A percentile compares a stretch with the other conserved stretches of the same genome.
Evolutionary conservation across 2,888 invertebrate genomes (phyloP).

Genomic region (Tinea pellionella): DNA sequence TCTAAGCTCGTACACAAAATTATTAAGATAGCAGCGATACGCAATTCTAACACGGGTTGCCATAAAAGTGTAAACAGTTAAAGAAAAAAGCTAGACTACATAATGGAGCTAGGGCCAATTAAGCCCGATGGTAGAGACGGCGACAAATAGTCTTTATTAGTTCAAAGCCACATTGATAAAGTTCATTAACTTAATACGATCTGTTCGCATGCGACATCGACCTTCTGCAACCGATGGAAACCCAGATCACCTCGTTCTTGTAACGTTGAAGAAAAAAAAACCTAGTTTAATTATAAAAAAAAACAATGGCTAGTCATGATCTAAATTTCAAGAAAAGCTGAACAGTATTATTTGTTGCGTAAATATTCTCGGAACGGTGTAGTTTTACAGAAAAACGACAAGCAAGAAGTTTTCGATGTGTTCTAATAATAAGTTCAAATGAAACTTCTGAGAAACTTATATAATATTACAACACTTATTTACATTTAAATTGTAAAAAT

Average conservation of each 20-base stretch:
- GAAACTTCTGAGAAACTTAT: too few relatives aligned
- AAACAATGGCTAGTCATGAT: not conserved
- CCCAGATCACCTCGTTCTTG: constrained; percentile 48
- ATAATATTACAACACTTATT: too few relatives aligned
- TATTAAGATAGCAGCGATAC: not conserved
- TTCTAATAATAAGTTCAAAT: too few relatives aligned
- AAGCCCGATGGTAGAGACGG: constrained; percentile 22
- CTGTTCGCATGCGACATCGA: constrained; percentile 31
- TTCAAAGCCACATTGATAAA: constrained; percentile 60
- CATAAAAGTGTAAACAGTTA: not conserved
- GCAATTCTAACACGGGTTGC: not conserved
- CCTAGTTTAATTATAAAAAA: constrained; percentile 35
- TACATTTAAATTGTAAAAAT: too few relatives aligned
- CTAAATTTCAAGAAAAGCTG: not conserved
- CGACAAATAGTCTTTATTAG: constrained; percentile 25
- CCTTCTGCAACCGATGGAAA: constrained; percentile 25
- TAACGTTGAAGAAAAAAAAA: constrained; percentile 42
- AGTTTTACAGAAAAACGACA: not conserved
- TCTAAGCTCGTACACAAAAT: not conserved
- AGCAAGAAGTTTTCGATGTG: too few relatives aligned
- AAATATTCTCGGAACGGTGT: not conserved
- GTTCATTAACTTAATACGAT: constrained; percentile 51
- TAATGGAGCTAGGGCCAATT: not conserved
- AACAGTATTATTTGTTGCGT: not conserved
- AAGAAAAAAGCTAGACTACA: not conserved